phyloP scores from a whole-genome alignment of 2,113 vertebrate genomes.

The Nyctereutes procyonoides region DNA sequence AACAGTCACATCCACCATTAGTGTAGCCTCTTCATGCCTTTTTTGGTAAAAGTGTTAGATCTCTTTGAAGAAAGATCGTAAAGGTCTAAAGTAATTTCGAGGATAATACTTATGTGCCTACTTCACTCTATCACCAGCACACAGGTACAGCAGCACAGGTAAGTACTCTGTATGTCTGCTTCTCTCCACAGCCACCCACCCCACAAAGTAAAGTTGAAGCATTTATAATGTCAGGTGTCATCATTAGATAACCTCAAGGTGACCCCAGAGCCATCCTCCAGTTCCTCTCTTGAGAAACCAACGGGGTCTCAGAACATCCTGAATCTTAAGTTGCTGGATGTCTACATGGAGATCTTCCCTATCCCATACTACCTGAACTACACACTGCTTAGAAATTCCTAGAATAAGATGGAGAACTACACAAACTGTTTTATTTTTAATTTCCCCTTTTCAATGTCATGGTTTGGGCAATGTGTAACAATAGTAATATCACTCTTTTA shows the following conservation, averaged over 20 bases:
- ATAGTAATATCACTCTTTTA: not conserved
- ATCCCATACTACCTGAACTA: not conserved
- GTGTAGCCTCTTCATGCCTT: not conserved
- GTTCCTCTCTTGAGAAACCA: not conserved
- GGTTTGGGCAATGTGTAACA: not conserved
- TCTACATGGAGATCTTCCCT: not conserved
- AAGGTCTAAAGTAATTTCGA: not conserved
- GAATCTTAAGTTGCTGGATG: not conserved
- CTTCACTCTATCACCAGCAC: not conserved
- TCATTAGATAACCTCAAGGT: not conserved
- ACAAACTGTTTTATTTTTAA: not conserved
- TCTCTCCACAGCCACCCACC: not conserved
- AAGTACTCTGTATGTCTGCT: not conserved
- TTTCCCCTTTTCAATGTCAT: not conserved
- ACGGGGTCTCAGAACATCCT: not conserved
- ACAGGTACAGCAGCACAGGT: not conserved
- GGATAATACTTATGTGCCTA: not conserved
- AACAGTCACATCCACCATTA: fast-evolving
- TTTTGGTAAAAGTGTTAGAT: not conserved
- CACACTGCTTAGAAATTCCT: not conserved
- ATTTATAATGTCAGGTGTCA: no score
- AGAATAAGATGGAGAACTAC: not conserved
- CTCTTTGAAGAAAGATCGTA: not conserved
- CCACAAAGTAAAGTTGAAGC: not conserved
- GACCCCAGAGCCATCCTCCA: not conserved